phyloP scores from a whole-genome alignment of 2,888 invertebrate genomes.

The Tupiocoris notatus region DNA sequence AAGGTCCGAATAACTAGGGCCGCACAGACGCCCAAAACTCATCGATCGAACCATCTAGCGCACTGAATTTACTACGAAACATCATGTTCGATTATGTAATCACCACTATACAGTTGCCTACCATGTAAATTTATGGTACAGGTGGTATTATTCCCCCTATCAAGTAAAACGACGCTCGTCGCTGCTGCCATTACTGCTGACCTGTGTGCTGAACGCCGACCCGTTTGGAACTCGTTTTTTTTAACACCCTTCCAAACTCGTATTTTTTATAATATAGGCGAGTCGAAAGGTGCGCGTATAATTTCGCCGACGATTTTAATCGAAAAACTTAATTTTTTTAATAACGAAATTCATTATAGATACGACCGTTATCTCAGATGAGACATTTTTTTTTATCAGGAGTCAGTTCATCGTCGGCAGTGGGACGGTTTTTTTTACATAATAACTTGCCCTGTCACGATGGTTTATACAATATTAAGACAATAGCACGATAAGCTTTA shows the following conservation, averaged over 20 bases:
- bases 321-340: background rate
- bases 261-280: constrained; percentile 12
- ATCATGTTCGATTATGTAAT: background rate
- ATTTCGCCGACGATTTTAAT: background rate
- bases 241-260: constrained; percentile 24
- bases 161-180: constrained; percentile 91
- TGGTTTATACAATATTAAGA: too few species aligned
- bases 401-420: background rate
- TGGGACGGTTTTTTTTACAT: background rate
- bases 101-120: constrained; percentile 57
- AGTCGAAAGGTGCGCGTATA: background rate
- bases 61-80: constrained; percentile 1
- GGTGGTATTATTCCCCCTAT: constrained; percentile 94
- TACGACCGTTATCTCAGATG: background rate
- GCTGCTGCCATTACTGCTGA: constrained; percentile 55
- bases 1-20: constrained; percentile 13
- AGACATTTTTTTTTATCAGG: background rate
- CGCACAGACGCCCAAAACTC: background rate
- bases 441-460: too few species aligned
- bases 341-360: background rate
- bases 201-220: background rate
- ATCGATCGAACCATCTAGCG: background rate
- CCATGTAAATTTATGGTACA: constrained; percentile 96
- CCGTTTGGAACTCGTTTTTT: background rate
- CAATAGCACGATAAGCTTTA: too few species aligned